Conservation (phyloP, 1,140 invertebrate genomes). For the Dufourea novaeangliae region DNA sequence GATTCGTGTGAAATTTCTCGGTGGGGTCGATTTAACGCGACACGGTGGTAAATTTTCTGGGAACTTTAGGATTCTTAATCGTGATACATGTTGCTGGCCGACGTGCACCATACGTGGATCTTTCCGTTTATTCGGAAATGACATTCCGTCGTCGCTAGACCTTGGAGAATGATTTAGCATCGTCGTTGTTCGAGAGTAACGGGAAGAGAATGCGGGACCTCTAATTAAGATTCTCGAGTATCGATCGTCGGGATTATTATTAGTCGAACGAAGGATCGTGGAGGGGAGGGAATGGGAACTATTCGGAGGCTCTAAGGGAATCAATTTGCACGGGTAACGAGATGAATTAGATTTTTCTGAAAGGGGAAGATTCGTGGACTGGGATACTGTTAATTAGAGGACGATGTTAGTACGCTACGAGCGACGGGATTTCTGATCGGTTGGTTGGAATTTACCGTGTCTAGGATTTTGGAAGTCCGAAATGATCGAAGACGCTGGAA, state of each 20-base stretch:
- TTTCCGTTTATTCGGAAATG: too few relatives aligned
- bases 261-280: constrained; percentile 6
- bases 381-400: not conserved
- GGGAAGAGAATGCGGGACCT: not conserved
- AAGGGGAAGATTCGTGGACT: not conserved
- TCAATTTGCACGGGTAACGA: constrained; percentile 24
- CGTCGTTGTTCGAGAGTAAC: not conserved
- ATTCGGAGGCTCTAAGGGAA: not conserved
- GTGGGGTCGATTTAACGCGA: not conserved
- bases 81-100: constrained; percentile 12
- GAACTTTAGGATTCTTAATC: constrained; percentile 4
- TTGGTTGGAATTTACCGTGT: too few relatives aligned
- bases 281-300: not conserved
- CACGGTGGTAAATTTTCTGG: not conserved
- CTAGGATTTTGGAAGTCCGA: too few relatives aligned
- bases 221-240: not conserved
- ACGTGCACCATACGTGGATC: not conserved
- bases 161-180: not conserved
- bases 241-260: constrained; percentile 26
- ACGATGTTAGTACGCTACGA: too few relatives aligned
- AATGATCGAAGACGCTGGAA: too few relatives aligned
- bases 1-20: constrained; percentile 21
- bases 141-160: too few relatives aligned
- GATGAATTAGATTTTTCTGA: constrained; percentile 2
- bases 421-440: not conserved